These are phyloP conservation scores for Cylloceria caligata DNA, from an alignment of 2,888 invertebrate genomes.

Conservation along the genomic window DNA sequence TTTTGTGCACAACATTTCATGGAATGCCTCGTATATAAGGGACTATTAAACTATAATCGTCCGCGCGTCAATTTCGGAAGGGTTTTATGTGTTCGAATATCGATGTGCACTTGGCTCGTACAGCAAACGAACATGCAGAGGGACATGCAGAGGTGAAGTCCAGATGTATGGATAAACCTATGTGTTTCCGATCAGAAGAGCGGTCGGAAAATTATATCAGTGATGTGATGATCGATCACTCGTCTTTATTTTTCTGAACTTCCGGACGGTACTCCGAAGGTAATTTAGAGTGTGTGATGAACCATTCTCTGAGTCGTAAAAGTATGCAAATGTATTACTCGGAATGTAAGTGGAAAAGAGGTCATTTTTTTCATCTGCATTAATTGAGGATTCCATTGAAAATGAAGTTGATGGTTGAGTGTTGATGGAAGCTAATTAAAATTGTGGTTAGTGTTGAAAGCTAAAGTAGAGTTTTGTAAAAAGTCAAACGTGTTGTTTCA, in stretches of 20 bases:
- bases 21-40: constrained; percentile 81
- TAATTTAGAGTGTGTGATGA: no score
- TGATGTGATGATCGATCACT: constrained; percentile 54
- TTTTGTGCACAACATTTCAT: no score
- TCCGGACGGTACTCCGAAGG: no score
- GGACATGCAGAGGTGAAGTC: constrained; percentile 12
- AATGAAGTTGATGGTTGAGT: constrained; percentile 6
- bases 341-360: constrained; percentile 7
- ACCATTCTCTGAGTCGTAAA: no score
- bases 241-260: not conserved
- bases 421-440: constrained; percentile 24
- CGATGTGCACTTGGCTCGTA: constrained; percentile 75
- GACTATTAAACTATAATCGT: constrained; percentile 83
- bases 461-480: not conserved
- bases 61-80: constrained; percentile 79
- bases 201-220: constrained; percentile 63
- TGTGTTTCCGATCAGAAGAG: constrained; percentile 37
- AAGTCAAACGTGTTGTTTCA: not conserved
- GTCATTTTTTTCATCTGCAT: not conserved
- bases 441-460: not conserved
- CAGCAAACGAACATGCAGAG: constrained; percentile 16
- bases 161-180: constrained; percentile 18
- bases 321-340: no score
- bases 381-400: not conserved
- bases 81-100: constrained; percentile 76